Percentiles rank a stretch among this genome's conserved stretches.
Conservation (phyloP, 1,140 invertebrate species). For the Augochlora pura region DNA sequence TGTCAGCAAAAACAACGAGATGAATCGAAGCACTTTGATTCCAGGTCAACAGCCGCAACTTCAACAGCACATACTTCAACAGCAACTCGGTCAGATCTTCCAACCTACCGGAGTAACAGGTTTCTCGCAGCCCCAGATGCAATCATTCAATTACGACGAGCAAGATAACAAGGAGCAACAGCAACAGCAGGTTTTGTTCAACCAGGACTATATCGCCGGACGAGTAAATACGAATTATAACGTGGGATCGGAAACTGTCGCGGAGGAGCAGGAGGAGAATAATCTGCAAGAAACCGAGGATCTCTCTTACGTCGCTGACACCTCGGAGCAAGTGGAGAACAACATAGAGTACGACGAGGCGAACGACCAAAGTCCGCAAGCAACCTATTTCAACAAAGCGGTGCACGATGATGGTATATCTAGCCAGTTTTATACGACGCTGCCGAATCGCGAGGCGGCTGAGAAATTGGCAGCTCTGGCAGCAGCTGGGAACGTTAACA, state of each 20-base stretch:
- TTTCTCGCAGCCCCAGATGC: slow-evolving; percentile 78
- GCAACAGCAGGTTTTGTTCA: slow-evolving; percentile 64
- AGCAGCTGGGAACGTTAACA: slow-evolving; percentile 79
- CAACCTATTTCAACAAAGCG: slow-evolving; percentile 65
- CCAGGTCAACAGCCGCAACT: slow-evolving; percentile 74
- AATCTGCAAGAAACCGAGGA: slow-evolving; percentile 50
- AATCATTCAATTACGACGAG: slow-evolving; percentile 81
- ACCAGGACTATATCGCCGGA: slow-evolving; percentile 67
- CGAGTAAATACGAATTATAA: slow-evolving; percentile 72
- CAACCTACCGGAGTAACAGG: slow-evolving; percentile 61
- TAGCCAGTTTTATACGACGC: slow-evolving; percentile 76
- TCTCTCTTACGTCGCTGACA: slow-evolving; percentile 42
- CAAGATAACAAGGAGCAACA: slow-evolving; percentile 71
- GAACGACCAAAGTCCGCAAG: slow-evolving; percentile 42
- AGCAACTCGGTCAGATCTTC: slow-evolving; percentile 72
- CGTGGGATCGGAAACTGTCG: slow-evolving; percentile 58
- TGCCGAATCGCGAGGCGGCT: slow-evolving; percentile 80
- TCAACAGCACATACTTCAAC: slow-evolving; percentile 78
- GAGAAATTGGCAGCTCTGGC: slow-evolving; percentile 80
- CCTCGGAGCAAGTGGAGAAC: slow-evolving; percentile 67
- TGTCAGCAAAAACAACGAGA: background rate
- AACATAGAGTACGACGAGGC: slow-evolving; percentile 71
- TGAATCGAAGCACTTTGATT: slow-evolving; percentile 15
- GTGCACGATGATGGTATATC: slow-evolving; percentile 44
- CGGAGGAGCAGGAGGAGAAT: slow-evolving; percentile 37